Base-by-base conservation (phyloP, 2,113 vertebrate species). In the Probosciger aterrimus region DNA sequence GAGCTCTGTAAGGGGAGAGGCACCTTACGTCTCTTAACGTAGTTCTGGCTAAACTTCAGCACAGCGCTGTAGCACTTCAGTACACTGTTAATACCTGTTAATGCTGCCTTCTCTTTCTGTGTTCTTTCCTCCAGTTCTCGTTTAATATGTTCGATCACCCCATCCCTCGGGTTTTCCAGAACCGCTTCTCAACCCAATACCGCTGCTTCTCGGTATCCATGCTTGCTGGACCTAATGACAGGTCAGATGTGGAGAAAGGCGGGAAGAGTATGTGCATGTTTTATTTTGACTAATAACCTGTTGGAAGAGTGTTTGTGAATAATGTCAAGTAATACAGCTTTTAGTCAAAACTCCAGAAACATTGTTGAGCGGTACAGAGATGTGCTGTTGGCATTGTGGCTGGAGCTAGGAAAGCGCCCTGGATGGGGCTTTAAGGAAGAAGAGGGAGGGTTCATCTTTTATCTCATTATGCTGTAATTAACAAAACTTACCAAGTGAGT, bases 181-280 rank as follows among this genome's bases (percentile, higher is more conserved):
- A 99, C 96, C 99, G 99, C 47, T 99, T 99, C 97, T 99, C 99
- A 33, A 99, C 99, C 1, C 99, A 99, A 86, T 99, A 99, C 93
- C 99, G 99, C 35, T 99, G 99, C 97, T 99, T 99, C 96, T 99
- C 99, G 0, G 99, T 99, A 46, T 99, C 99, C 52, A 99, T 99
- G 99, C 98, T 99, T 47, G 99, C 99, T 3, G 99, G 99, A 82
- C 99, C 99, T 75, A 99, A 99, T 96, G 99, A 99, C 98, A 98
- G 99, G 83, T 99, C 99, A 63, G 99, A 99, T 96, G 99, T 99
- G 96, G 99, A 99, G 97, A 99, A 99, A 98, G 99, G 99, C 97
- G 99, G 99, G 96, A 99, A 99, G 98, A 99, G 99, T 99, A 98
- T 95, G 98, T 97, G 92, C 94, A 41, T 90, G 90, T 97, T 98